Conservation (phyloP, 1,140 invertebrate species). For the Andrena cerasifolii region DNA sequence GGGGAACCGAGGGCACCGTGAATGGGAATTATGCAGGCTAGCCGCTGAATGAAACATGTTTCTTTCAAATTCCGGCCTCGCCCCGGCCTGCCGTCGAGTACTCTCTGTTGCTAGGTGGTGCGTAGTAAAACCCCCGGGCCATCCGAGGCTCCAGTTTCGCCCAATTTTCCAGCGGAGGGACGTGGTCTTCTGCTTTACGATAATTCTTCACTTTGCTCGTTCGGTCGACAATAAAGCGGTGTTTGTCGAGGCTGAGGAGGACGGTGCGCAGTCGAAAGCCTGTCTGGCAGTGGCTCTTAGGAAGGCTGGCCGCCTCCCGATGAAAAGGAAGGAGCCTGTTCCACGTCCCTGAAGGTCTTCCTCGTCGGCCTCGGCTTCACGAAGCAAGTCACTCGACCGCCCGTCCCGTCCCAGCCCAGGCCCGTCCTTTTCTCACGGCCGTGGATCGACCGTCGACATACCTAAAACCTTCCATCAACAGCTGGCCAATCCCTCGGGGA, state of each 20-base stretch:
- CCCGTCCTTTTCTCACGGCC: conserved; percentile 74
- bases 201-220: too few species aligned
- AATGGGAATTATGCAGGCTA: conserved; percentile 63
- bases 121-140: neutral
- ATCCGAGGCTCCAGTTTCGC: too few species aligned
- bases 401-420: conserved; percentile 19
- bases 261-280: conserved; percentile 5
- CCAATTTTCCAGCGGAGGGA: too few species aligned
- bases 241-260: too few species aligned
- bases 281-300: conserved; percentile 1
- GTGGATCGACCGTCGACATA: conserved; percentile 66
- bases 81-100: conserved; percentile 1
- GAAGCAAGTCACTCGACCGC: conserved; percentile 54
- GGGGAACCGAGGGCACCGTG: conserved; percentile 34
- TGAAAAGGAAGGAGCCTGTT: conserved; percentile 66
- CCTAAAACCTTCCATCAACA: conserved; percentile 76
- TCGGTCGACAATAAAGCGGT: too few species aligned
- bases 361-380: conserved; percentile 61
- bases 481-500: conserved; percentile 73
- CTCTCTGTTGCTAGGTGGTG: conserved; percentile 53
- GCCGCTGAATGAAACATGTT: conserved; percentile 62
- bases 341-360: conserved; percentile 65
- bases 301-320: conserved; percentile 51
- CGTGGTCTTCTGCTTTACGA: too few species aligned
- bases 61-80: conserved; percentile 54